phyloP scores from a whole-genome alignment of 1,140 invertebrate genomes.

The Nylanderia fulva region DNA sequence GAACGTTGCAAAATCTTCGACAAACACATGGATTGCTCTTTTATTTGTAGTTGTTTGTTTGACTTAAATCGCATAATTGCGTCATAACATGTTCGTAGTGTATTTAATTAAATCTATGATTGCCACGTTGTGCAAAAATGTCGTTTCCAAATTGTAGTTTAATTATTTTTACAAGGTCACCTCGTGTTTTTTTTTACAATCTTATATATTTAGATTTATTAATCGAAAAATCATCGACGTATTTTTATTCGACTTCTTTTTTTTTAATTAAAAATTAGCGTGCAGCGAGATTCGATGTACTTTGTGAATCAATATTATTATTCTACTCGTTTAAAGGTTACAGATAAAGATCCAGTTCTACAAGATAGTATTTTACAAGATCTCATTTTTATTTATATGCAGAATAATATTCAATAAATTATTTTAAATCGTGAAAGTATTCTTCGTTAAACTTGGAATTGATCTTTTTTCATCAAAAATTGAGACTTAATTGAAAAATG shows the following conservation, averaged over 20 bases:
- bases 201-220: neutral
- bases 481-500: neutral
- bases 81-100: neutral
- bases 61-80: slow-evolving; percentile 21
- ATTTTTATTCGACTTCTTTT: neutral
- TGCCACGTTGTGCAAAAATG: slow-evolving; percentile 4
- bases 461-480: neutral
- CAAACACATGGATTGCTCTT: neutral
- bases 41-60: neutral
- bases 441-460: neutral
- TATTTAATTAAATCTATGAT: slow-evolving; percentile 24
- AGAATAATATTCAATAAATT: neutral
- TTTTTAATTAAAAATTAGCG: slow-evolving; percentile 12
- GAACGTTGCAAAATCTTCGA: neutral
- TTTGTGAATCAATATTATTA: slow-evolving; percentile 17
- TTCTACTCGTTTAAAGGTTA: neutral
- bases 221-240: neutral
- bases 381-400: slow-evolving; percentile 22
- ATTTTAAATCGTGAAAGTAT: neutral
- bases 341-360: neutral
- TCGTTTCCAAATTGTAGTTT: slow-evolving; percentile 1
- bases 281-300: neutral
- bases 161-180: slow-evolving; percentile 6
- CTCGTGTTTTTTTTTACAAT: neutral
- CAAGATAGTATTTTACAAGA: neutral